Evolutionary conservation across 2,888 invertebrate species (phyloP), one percentile per base, ranked within the genome.

Genomic region (Himalopsyche tibetana): DNA sequence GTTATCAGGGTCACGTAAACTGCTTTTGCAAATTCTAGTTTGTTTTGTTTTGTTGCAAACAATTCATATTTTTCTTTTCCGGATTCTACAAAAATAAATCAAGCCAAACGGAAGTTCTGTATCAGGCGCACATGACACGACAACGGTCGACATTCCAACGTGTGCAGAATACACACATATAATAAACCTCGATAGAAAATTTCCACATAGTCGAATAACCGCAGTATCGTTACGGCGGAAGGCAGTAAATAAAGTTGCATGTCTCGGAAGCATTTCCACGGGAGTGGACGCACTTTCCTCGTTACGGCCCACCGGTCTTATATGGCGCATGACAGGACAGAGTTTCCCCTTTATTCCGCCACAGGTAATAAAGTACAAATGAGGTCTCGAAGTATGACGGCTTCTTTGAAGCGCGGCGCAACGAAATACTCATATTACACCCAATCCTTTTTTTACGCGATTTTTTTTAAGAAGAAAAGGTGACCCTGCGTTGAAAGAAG

Each of bases 221-320:
- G 17, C 56, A 5, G 80, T 11, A n/a, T 19, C 28, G 63, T 63
- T 19, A 63, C 19, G 8, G 19, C 82, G 85, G 83, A 86, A 85
- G 83, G 82, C 85, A 86, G 83, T 86, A 83, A 86, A 86, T 63
- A 83, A 38, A 83, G 83, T 86, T 83, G 85, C 85, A 83, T 86
- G 85, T 86, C 85, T 86, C 74, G 28, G 17, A 79, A 79, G 83
- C 83, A 83, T 85, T 85, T 85, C 83, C 85, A 79, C 79, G 45
- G 55, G 38, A 69, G 74, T 83, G 85, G 85, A 85, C 85, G 85
- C 83, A 82, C 82, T 85, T 79, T 85, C 85, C 63, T 63, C 11
- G 63, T 63, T 63, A 63, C 63, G 63, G 19, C 19, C 63, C 63
- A 63, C n/a, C 63, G 63, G 28, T n/a, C 63, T 63, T 63, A 63